Conservation (phyloP, 2,113 vertebrate species). For the Apodemus speciosus region DNA sequence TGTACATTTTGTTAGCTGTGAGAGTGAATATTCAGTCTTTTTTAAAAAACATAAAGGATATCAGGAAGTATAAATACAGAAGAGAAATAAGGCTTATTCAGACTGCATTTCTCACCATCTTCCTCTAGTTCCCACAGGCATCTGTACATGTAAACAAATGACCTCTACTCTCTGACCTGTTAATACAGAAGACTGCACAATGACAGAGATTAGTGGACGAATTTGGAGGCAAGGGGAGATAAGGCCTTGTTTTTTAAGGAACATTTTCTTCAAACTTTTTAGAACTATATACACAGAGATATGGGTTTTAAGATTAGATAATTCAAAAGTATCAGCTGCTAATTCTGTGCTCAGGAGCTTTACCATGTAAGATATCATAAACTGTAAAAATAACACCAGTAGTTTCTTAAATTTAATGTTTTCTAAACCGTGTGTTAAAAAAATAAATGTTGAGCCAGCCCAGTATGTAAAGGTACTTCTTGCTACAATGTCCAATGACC, state of each 20-base stretch:
- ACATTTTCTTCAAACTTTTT: constrained; percentile 22
- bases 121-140: background rate
- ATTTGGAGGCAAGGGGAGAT: background rate
- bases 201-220: background rate
- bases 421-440: constrained; percentile 47
- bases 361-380: background rate
- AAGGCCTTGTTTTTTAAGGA: background rate
- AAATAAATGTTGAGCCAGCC: background rate
- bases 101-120: background rate
- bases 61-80: background rate
- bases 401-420: constrained; percentile 38
- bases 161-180: background rate
- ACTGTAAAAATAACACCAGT: constrained; percentile 24
- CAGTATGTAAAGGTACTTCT: background rate
- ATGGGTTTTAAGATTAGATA: constrained; percentile 45
- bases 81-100: constrained; percentile 47
- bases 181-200: background rate
- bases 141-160: background rate
- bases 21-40: constrained; percentile 39
- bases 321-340: constrained; percentile 49
- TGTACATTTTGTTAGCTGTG: background rate
- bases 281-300: background rate
- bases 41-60: background rate
- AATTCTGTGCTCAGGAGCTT: constrained; percentile 37
- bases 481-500: background rate